Evolutionary conservation across 2,797 vertebrate species (phyloP).

Genomic region (Mionectes olivaceus): DNA sequence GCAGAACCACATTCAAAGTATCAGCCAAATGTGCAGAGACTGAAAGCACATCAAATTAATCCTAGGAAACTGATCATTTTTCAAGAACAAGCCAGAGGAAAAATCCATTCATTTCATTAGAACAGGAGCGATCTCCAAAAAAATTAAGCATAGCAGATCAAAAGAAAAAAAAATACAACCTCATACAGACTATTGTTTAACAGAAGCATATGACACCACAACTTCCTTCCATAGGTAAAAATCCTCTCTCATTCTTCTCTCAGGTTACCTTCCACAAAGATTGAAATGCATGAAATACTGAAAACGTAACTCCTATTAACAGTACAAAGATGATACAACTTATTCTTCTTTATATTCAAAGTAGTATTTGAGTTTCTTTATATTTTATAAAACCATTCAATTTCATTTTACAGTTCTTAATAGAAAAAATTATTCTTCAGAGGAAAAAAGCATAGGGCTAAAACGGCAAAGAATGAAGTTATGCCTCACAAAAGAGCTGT

Average conservation of each 20-base stretch:
- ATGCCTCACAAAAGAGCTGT: neutral
- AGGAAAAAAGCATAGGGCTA: neutral
- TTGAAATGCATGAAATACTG: neutral
- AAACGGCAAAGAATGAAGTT: neutral
- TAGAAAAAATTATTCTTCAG: neutral
- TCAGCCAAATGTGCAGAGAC: neutral
- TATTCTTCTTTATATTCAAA: neutral
- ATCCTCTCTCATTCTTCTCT: constrained; percentile 24
- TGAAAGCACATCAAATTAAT: neutral
- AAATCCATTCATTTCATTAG: neutral
- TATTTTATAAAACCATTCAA: neutral
- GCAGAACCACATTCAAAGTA: neutral
- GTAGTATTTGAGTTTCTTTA: neutral
- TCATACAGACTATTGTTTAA: neutral
- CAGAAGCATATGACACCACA: neutral
- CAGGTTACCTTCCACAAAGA: constrained; percentile 1
- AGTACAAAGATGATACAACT: neutral
- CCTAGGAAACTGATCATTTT: neutral
- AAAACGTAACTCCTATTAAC: constrained; percentile 22
- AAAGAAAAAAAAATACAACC: neutral
- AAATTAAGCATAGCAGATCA: neutral
- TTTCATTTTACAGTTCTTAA: neutral
- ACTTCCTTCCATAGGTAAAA: neutral
- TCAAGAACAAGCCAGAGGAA: neutral
- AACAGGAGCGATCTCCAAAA: neutral